Evolutionary conservation across 2,797 vertebrate genomes (phyloP).

Genomic region (Numenius phaeopus): DNA sequence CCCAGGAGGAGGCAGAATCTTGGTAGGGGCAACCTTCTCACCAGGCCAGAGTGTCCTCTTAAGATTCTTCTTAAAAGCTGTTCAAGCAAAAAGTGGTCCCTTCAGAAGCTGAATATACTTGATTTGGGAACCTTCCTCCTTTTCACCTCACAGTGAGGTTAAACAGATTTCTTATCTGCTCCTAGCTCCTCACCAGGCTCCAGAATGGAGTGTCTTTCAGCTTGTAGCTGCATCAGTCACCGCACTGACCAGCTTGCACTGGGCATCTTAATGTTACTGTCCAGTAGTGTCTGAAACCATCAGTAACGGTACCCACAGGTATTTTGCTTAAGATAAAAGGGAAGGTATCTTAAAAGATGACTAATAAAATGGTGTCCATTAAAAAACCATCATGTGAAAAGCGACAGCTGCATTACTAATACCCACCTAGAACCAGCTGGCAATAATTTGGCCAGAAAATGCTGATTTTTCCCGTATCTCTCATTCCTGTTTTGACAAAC

Average conservation of each 20-base stretch:
- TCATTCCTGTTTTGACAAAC: conserved; percentile 45
- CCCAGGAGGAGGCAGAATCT: background rate
- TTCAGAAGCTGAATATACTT: background rate
- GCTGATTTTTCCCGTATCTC: conserved; percentile 11
- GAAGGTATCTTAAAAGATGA: background rate
- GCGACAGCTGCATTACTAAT: background rate
- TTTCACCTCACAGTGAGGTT: background rate
- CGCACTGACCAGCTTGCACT: background rate
- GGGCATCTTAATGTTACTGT: background rate
- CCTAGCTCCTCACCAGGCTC: background rate
- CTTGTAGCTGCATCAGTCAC: background rate
- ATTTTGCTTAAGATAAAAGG: background rate
- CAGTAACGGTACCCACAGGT: background rate
- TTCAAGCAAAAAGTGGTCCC: background rate
- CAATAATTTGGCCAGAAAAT: conserved; percentile 15
- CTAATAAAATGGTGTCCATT: background rate
- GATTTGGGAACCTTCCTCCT: background rate
- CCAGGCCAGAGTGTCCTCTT: background rate
- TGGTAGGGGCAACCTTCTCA: background rate
- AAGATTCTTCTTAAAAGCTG: background rate
- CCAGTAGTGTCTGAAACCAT: background rate
- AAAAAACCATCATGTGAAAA: background rate
- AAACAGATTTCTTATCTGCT: background rate
- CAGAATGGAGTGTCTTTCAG: background rate
- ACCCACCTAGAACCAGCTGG: background rate